These are phyloP conservation scores for Drosophila parthenogenetica DNA, from an alignment of 2,888 invertebrate genomes.

Conservation along the genomic window DNA sequence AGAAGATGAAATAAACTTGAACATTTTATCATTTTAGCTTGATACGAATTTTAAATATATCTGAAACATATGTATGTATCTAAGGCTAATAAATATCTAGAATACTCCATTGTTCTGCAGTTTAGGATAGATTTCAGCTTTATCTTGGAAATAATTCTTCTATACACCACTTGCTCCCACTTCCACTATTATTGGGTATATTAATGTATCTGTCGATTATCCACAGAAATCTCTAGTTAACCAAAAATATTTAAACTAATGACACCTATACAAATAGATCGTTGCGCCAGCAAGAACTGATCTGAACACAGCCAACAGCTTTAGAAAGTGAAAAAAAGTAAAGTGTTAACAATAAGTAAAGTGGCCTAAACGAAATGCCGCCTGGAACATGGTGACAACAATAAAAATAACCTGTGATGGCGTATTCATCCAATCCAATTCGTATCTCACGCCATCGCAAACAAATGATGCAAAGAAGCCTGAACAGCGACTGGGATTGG, in stretches of 20 bases:
- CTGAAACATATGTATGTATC: too few relatives aligned
- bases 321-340: constrained; percentile 1
- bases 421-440: constrained; percentile 85
- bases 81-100: too few relatives aligned
- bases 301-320: neutral
- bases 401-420: constrained; percentile 85
- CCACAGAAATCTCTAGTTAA: too few relatives aligned
- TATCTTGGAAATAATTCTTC: too few relatives aligned
- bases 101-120: too few relatives aligned
- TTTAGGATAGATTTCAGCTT: too few relatives aligned
- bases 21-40: too few relatives aligned
- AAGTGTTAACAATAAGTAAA: constrained; percentile 6
- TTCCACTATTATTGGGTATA: too few relatives aligned
- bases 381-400: constrained; percentile 84
- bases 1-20: too few relatives aligned
- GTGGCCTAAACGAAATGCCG: constrained; percentile 45
- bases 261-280: neutral
- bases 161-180: too few relatives aligned
- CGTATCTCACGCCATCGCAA: constrained; percentile 79
- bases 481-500: neutral
- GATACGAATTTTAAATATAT: too few relatives aligned
- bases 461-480: constrained; percentile 35
- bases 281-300: constrained; percentile 1
- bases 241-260: neutral
- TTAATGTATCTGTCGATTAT: too few relatives aligned